Percentiles rank a stretch among this genome's conserved stretches.
Evolutionary conservation across 35 echinoderm and acorn worm genomes (phyloP).

Genomic region (Patiria miniata): DNA sequence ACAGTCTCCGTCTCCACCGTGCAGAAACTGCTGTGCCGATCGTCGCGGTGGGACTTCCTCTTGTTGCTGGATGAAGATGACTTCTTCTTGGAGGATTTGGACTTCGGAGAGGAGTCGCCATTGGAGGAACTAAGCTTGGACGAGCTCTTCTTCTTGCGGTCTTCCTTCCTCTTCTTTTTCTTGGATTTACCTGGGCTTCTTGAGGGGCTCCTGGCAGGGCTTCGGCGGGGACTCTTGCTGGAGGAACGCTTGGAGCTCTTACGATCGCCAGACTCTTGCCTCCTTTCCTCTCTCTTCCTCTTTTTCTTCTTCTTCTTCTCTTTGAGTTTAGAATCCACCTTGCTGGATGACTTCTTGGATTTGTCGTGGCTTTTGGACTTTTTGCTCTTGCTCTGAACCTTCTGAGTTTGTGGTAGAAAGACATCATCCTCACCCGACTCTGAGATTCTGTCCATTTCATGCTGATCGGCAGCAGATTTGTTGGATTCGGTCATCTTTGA

Average conservation of each 20-base stretch:
- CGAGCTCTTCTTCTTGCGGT: slow-evolving; percentile 26
- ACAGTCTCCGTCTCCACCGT: slow-evolving; percentile 60
- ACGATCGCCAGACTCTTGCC: background rate
- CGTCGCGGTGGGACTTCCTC: slow-evolving; percentile 36
- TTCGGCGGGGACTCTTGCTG: background rate
- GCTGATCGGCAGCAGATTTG: background rate
- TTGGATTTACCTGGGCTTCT: slow-evolving; percentile 26
- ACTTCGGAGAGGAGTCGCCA: background rate
- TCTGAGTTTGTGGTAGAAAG: slow-evolving; percentile 22
- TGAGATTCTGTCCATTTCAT: slow-evolving; percentile 1
- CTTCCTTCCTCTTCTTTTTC: slow-evolving; percentile 32
- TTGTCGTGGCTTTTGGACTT: slow-evolving; percentile 33
- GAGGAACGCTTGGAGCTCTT: slow-evolving; percentile 10
- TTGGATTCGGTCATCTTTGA: background rate
- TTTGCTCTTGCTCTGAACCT: slow-evolving; percentile 15
- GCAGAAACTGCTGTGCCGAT: slow-evolving; percentile 33
- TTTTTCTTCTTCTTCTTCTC: slow-evolving; percentile 46
- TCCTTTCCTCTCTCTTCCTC: slow-evolving; percentile 1
- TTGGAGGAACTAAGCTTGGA: background rate
- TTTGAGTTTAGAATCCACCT: slow-evolving; percentile 22
- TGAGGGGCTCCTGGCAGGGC: background rate
- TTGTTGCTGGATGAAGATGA: background rate
- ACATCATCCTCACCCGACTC: slow-evolving; percentile 40
- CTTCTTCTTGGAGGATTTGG: background rate
- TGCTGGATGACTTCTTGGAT: background rate